Conservation (phyloP, 2,797 vertebrate genomes). For the Lates japonicus region DNA sequence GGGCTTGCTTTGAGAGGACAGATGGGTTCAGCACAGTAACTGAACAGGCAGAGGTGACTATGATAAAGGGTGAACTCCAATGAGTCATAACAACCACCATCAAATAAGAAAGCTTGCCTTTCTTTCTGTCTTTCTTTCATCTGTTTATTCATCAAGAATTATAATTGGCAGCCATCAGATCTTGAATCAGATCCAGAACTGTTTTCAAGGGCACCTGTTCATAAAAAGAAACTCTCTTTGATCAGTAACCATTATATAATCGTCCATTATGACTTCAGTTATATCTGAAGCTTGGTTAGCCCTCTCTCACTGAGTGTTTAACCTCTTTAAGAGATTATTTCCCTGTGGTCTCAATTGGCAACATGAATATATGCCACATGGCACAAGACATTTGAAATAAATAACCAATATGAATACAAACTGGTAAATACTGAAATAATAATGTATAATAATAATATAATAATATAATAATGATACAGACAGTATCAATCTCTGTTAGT, state of each 20-base stretch:
- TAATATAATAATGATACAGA: neutral
- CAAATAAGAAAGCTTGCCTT: neutral
- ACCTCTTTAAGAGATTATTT: neutral
- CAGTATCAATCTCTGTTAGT: slow-evolving; percentile 23
- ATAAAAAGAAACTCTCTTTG: neutral
- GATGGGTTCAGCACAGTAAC: neutral
- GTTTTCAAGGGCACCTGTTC: neutral
- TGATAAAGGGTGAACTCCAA: neutral
- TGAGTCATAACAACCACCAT: neutral
- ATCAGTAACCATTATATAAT: neutral
- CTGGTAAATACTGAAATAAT: neutral
- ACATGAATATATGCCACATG: neutral
- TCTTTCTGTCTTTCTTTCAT: neutral
- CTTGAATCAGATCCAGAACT: neutral
- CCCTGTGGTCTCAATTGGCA: neutral
- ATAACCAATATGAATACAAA: neutral
- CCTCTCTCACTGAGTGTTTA: neutral
- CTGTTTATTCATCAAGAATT: neutral
- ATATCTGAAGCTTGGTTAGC: neutral
- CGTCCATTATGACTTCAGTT: neutral
- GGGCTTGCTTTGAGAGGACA: neutral
- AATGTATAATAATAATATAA: too few relatives aligned
- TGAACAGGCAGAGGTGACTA: neutral
- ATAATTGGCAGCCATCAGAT: neutral
- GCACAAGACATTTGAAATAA: neutral